phyloP scores from a whole-genome alignment of 2,113 vertebrate species.

The Nycticryphes semicollaris region DNA sequence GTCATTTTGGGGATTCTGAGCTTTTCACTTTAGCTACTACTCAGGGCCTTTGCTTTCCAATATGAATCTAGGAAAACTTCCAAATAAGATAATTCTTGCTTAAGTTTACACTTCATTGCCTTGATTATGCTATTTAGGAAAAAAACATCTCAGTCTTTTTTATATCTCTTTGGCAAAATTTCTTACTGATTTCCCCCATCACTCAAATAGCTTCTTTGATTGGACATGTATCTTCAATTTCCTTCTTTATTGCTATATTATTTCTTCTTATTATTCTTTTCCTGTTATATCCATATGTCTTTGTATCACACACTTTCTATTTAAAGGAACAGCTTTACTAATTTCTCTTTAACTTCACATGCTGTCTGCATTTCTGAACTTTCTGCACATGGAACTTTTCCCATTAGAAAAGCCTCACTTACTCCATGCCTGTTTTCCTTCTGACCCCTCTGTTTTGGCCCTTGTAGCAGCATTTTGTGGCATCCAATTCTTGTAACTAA shows the following conservation, averaged over 20 bases:
- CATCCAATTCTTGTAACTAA: not conserved
- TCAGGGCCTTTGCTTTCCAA: not conserved
- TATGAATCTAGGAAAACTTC: not conserved
- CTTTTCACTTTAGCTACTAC: not conserved
- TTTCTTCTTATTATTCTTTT: not conserved
- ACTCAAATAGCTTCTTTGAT: not conserved
- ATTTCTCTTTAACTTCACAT: not conserved
- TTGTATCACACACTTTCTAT: not conserved
- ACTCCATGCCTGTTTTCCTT: not conserved
- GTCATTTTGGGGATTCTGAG: not conserved
- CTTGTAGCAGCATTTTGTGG: not conserved
- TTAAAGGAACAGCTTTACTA: not conserved
- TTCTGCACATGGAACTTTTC: not conserved
- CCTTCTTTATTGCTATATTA: not conserved
- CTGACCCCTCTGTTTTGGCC: not conserved
- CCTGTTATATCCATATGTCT: not conserved
- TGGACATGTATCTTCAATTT: not conserved
- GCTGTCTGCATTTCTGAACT: not conserved
- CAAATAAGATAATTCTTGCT: not conserved
- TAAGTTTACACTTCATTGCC: not conserved
- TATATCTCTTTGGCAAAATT: not conserved
- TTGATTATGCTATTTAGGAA: not conserved
- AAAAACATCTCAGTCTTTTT: not conserved
- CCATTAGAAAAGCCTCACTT: not conserved
- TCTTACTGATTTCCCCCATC: not conserved